Conservation (phyloP, 2,888 invertebrate species). For the Spialia ferax region DNA sequence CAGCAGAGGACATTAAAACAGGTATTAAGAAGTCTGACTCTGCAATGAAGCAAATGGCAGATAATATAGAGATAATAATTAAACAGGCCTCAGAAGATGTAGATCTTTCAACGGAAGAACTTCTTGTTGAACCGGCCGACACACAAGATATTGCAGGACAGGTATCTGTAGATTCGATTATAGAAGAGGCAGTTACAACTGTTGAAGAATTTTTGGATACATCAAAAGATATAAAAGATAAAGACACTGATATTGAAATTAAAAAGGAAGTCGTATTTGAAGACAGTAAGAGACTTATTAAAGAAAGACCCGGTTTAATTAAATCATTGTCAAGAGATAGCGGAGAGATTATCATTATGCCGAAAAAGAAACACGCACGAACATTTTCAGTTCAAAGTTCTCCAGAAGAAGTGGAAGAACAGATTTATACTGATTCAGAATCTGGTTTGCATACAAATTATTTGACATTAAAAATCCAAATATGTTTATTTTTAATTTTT, state of each 20-base stretch:
- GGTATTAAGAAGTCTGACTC: slow-evolving; percentile 81
- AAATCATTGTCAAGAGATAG: slow-evolving; percentile 81
- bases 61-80: slow-evolving; percentile 82
- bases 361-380: slow-evolving; percentile 79
- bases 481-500: neutral
- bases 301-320: slow-evolving; percentile 75
- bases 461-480: neutral
- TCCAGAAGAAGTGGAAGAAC: slow-evolving; percentile 84
- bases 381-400: slow-evolving; percentile 85
- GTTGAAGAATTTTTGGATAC: slow-evolving; percentile 73
- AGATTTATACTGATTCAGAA: slow-evolving; percentile 84
- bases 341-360: slow-evolving; percentile 79
- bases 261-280: slow-evolving; percentile 66
- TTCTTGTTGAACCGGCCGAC: slow-evolving; percentile 55
- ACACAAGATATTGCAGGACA: slow-evolving; percentile 65
- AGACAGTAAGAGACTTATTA: slow-evolving; percentile 65
- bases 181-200: slow-evolving; percentile 77
- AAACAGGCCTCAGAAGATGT: slow-evolving; percentile 82
- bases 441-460: slow-evolving; percentile 65
- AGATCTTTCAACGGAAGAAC: slow-evolving; percentile 76
- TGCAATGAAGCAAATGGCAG: slow-evolving; percentile 83
- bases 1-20: slow-evolving; percentile 47
- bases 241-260: slow-evolving; percentile 61
- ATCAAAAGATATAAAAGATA: slow-evolving; percentile 58
- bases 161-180: slow-evolving; percentile 81